A percentile compares a stretch with the other conserved stretches of the same genome.
phyloP scores from a whole-genome alignment of 2,888 invertebrate species.

The Phania funesta region DNA sequence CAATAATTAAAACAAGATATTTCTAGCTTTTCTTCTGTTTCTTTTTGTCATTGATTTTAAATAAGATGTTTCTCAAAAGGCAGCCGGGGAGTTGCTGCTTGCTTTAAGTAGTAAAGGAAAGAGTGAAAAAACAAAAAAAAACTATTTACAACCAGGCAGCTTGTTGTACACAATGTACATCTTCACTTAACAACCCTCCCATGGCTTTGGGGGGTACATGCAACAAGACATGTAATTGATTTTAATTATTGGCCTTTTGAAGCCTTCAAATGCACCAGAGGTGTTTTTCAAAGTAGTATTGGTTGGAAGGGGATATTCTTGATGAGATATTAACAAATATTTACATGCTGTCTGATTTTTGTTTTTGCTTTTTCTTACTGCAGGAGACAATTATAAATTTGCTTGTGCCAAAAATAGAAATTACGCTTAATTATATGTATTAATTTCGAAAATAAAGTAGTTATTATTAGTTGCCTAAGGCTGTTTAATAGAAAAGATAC shows the following conservation, averaged over 20 bases:
- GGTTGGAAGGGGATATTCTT: too few relatives aligned
- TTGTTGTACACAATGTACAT: slow-evolving; percentile 43
- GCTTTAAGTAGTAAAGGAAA: not conserved
- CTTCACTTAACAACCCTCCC: slow-evolving; percentile 41
- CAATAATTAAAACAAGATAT: slow-evolving; percentile 53
- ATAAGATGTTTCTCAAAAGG: slow-evolving; percentile 28
- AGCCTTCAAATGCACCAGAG: slow-evolving; percentile 5
- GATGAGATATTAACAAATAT: too few relatives aligned
- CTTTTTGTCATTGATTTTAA: slow-evolving; percentile 28
- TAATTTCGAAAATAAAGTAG: not conserved
- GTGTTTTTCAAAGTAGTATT: not conserved
- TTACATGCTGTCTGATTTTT: too few relatives aligned
- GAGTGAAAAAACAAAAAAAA: not conserved
- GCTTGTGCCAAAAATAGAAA: not conserved
- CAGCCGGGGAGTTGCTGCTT: too few relatives aligned
- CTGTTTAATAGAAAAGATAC: too few relatives aligned
- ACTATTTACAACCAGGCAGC: not conserved
- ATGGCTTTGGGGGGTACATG: slow-evolving; percentile 55
- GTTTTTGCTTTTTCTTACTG: not conserved
- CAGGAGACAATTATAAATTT: not conserved
- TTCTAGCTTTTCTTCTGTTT: not conserved
- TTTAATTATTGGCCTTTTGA: slow-evolving; percentile 55
- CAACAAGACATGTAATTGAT: slow-evolving; percentile 65
- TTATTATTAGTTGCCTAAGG: not conserved
- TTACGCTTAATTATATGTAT: not conserved